Conservation (phyloP, 2,113 vertebrate species). For the Drymodes brunneopygia region DNA sequence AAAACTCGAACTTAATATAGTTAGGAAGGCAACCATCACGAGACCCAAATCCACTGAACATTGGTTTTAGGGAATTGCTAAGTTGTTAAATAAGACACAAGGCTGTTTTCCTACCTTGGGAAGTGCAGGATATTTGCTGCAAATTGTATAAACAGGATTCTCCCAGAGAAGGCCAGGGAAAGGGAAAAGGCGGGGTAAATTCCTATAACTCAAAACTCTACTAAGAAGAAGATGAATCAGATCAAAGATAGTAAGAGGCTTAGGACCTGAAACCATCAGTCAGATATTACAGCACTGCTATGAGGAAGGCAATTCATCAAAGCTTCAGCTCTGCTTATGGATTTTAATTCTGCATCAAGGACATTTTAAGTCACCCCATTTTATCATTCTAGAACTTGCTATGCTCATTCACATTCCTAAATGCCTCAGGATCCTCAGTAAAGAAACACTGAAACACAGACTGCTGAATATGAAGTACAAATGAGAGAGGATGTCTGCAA, state of each 20-base stretch:
- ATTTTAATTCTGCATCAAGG: background rate
- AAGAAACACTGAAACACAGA: background rate
- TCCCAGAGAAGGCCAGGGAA: background rate
- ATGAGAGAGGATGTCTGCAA: background rate
- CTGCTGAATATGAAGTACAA: background rate
- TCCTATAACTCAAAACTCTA: background rate
- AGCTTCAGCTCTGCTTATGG: background rate
- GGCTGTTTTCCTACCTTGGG: background rate
- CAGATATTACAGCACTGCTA: background rate
- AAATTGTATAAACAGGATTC: background rate
- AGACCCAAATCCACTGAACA: background rate
- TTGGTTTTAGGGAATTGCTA: background rate
- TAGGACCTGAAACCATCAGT: background rate
- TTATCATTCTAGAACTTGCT: background rate
- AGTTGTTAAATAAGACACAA: background rate
- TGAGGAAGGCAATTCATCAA: slow-evolving; percentile 2
- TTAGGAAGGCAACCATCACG: background rate
- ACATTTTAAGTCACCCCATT: background rate
- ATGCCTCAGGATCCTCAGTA: background rate
- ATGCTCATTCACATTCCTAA: background rate
- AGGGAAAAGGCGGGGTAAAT: background rate
- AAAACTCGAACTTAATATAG: background rate
- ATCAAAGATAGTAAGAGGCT: background rate
- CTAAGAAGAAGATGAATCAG: background rate
- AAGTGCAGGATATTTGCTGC: background rate